phyloP scores from a whole-genome alignment of 2,113 vertebrate genomes.

The Vulpes vulpes region DNA sequence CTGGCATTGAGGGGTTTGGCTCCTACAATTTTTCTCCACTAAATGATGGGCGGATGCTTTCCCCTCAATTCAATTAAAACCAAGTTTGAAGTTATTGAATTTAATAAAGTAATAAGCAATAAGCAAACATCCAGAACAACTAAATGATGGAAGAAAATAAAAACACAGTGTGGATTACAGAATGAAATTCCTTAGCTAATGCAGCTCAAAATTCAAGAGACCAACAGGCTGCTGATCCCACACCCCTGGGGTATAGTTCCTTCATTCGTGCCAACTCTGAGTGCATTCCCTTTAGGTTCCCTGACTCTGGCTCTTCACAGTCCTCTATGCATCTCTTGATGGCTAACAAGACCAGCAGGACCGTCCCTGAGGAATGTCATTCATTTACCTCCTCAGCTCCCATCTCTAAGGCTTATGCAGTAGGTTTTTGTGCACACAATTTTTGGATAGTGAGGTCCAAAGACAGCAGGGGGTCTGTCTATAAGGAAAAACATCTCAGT shows the following conservation, averaged over 20 bases:
- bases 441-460: neutral
- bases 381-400: neutral
- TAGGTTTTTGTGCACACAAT: neutral
- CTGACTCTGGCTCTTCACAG: neutral
- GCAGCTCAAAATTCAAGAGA: neutral
- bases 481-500: neutral
- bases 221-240: neutral
- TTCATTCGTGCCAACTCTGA: neutral
- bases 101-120: neutral
- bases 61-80: neutral
- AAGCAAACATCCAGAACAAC: neutral
- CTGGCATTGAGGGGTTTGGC: neutral
- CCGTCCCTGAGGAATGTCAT: neutral
- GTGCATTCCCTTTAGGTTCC: accelerated
- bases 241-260: too few relatives aligned
- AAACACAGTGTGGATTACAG: neutral
- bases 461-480: neutral
- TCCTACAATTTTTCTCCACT: neutral
- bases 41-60: neutral
- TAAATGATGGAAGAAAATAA: neutral
- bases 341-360: neutral
- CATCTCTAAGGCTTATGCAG: neutral
- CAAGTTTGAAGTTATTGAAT: slow-evolving; percentile 4
- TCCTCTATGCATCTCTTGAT: neutral
- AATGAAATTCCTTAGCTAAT: neutral